These are phyloP conservation scores for Drosophila recens DNA, from an alignment of 2,888 invertebrate species.

Conservation along the genomic window DNA sequence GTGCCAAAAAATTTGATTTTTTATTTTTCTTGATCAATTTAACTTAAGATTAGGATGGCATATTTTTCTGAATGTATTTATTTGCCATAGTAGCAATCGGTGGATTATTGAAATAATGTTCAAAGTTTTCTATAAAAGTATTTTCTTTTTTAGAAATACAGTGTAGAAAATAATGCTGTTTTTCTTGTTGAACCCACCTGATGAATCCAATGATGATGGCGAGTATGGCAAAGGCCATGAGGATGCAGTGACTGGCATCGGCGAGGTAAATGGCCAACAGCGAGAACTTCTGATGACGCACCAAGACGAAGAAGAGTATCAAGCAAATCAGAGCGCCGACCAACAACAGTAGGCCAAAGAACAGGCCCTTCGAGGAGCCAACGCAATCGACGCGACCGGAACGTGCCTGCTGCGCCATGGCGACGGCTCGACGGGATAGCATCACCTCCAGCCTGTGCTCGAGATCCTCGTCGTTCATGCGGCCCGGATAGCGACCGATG, in stretches of 20 bases:
- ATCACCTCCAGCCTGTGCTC: constrained; percentile 95
- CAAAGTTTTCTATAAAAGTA: too few species aligned
- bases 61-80: too few species aligned
- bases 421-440: constrained; percentile 94
- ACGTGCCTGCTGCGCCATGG: constrained; percentile 93
- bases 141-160: background rate
- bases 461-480: constrained; percentile 92
- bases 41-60: too few species aligned
- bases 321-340: constrained; percentile 96
- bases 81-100: too few species aligned
- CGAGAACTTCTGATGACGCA: constrained; percentile 93
- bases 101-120: too few species aligned
- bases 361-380: constrained; percentile 96
- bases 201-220: constrained; percentile 96
- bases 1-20: too few species aligned
- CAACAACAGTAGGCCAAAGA: constrained; percentile 94
- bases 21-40: background rate
- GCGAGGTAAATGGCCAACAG: constrained; percentile 95
- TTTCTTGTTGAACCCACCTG: constrained; percentile 88
- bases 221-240: constrained; percentile 94
- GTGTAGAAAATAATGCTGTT: background rate
- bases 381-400: constrained; percentile 96
- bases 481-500: constrained; percentile 94
- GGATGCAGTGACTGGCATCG: constrained; percentile 94
- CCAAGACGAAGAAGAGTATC: constrained; percentile 97